phyloP scores from a whole-genome alignment of 2,888 invertebrate species.

The Ochropacha duplaris region DNA sequence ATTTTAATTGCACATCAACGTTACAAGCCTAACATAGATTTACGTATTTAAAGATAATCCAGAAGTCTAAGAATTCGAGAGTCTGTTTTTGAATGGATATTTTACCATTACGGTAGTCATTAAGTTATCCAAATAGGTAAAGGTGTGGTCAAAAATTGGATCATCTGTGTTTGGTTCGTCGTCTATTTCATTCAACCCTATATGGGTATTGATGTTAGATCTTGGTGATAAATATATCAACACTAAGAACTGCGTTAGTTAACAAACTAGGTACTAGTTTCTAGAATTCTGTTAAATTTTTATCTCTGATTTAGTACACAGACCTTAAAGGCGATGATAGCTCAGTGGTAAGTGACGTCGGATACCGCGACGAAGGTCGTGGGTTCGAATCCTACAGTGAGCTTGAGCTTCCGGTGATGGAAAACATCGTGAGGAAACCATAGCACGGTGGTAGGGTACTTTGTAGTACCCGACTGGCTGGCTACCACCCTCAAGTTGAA shows the following conservation, averaged over 20 bases:
- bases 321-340: too few species aligned
- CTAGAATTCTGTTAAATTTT: neutral
- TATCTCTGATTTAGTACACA: neutral
- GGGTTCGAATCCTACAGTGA: too few species aligned
- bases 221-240: neutral
- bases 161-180: neutral
- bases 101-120: neutral
- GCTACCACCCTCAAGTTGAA: too few species aligned
- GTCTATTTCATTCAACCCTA: neutral
- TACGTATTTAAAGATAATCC: neutral
- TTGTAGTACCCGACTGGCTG: too few species aligned
- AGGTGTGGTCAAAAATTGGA: slow-evolving; percentile 1
- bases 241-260: neutral
- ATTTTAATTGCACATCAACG: neutral
- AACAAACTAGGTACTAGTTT: neutral
- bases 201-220: neutral
- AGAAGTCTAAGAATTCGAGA: neutral
- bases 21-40: neutral
- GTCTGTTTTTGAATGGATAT: neutral
- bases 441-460: too few species aligned
- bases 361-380: too few species aligned
- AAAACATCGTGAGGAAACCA: too few species aligned
- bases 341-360: too few species aligned
- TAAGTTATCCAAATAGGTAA: neutral
- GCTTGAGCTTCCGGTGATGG: too few species aligned